Evolutionary conservation across 2,888 invertebrate species (phyloP).

Genomic region (Agonopterix subpropinquella): DNA sequence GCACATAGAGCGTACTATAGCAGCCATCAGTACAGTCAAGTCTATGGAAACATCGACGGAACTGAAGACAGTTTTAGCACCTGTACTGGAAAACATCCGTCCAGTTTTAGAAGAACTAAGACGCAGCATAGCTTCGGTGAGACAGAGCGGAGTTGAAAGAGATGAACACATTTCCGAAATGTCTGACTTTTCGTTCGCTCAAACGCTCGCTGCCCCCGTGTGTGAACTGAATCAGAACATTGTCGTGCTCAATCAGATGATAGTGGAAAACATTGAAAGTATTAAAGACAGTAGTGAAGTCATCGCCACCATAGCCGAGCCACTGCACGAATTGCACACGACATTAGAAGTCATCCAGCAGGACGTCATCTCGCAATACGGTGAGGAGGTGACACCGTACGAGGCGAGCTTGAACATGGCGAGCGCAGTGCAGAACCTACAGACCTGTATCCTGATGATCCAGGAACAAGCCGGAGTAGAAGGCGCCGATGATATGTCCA

Average conservation of each 20-base stretch:
- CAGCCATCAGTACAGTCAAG: conserved; percentile 43
- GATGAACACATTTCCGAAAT: conserved; percentile 45
- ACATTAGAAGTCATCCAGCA: conserved; percentile 64
- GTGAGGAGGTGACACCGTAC: conserved; percentile 37
- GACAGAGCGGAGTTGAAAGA: conserved; percentile 22
- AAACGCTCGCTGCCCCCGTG: conserved; percentile 49
- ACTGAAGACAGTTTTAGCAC: conserved; percentile 25
- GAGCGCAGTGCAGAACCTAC: conserved; percentile 51
- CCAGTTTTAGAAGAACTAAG: conserved; percentile 57
- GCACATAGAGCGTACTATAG: conserved; percentile 53
- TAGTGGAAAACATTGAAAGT: conserved; percentile 46
- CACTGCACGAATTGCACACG: conserved; percentile 58
- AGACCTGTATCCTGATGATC: conserved; percentile 63
- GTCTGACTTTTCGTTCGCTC: conserved; percentile 53
- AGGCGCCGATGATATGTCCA: conserved; percentile 68
- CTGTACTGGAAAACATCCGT: conserved; percentile 41
- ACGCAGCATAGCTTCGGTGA: conserved; percentile 42
- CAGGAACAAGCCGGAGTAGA: conserved; percentile 67
- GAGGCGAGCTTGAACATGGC: conserved; percentile 46
- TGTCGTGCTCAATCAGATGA: conserved; percentile 42
- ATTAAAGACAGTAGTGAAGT: conserved; percentile 39
- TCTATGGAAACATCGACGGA: conserved; percentile 36
- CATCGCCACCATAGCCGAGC: conserved; percentile 56
- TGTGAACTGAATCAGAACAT: conserved; percentile 53
- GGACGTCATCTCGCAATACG: conserved; percentile 58